Evolutionary conservation across 2,888 invertebrate species (phyloP).

Genomic region (Lasioglossum leucozonium): DNA sequence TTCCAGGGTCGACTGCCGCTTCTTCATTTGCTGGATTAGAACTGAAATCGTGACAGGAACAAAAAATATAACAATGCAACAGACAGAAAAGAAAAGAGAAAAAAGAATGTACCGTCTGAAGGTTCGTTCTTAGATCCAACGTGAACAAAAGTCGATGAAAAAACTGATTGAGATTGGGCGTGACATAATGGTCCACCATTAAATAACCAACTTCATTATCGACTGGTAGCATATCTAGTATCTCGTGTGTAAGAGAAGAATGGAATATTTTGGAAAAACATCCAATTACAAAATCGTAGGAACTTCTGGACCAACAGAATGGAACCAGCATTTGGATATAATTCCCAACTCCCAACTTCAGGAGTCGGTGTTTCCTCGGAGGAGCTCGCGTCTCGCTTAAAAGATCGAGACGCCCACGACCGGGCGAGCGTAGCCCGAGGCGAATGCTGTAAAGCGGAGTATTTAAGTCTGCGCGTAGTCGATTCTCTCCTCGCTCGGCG

Average conservation of each 20-base stretch:
- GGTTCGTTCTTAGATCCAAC: neutral
- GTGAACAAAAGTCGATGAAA: neutral
- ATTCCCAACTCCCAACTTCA: conserved; percentile 7
- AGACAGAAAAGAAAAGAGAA: neutral
- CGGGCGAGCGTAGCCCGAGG: conserved; percentile 17
- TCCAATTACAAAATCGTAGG: neutral
- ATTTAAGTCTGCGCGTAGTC: conserved; percentile 44
- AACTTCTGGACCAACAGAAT: neutral
- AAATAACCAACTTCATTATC: neutral
- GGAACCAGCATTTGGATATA: neutral
- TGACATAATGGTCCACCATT: neutral
- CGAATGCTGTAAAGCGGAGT: conserved; percentile 42
- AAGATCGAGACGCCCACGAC: conserved; percentile 33
- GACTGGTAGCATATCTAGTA: neutral
- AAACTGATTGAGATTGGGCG: neutral
- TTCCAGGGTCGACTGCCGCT: neutral
- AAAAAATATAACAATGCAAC: too few species aligned
- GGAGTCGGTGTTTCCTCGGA: conserved; percentile 8
- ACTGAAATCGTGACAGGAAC: neutral
- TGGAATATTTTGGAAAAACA: neutral
- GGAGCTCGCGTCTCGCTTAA: conserved; percentile 12
- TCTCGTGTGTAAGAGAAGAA: neutral
- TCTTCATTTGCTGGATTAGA: neutral
- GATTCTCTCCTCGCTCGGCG: conserved; percentile 11
- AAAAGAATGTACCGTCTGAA: neutral